A percentile compares a stretch with the other conserved stretches of the same genome.
phyloP scores from a whole-genome alignment of 2,113 vertebrate species.

The Mixornis gularis region DNA sequence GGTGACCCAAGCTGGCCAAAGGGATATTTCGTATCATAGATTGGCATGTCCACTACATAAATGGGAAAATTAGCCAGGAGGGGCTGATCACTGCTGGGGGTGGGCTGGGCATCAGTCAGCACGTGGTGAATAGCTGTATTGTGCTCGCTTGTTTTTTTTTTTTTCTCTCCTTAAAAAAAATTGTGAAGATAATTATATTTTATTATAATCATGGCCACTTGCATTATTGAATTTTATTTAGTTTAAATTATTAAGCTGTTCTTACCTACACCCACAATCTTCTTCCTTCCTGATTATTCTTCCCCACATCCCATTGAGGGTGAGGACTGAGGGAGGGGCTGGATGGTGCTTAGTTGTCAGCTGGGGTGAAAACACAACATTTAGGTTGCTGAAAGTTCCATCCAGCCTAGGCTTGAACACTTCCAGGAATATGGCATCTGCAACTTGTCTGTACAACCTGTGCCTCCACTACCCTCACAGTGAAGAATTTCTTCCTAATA shows the following conservation, averaged over 20 bases:
- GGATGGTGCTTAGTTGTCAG: not conserved
- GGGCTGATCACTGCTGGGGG: not conserved
- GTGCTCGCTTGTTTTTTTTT: not conserved
- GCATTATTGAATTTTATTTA: not conserved
- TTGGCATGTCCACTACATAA: not conserved
- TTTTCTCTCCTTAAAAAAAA: not conserved
- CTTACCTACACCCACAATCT: not conserved
- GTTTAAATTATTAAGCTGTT: not conserved
- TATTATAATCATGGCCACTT: not conserved
- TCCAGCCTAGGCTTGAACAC: not conserved
- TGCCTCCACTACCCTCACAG: not conserved
- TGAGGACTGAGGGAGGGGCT: not conserved
- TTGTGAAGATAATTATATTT: not conserved
- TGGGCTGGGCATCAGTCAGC: not conserved
- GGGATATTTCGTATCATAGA: not conserved
- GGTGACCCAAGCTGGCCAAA: not conserved
- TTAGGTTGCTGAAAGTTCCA: not conserved
- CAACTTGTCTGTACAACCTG: not conserved
- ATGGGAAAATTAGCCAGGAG: not conserved
- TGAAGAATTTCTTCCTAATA: not conserved
- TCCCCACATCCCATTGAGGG: fast-evolving
- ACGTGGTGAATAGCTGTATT: not conserved
- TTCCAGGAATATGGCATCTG: not conserved
- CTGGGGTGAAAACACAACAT: not conserved
- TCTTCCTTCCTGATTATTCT: not conserved